Base-by-base conservation (phyloP, 1,140 invertebrate species). In the Dendroctonus valens region DNA sequence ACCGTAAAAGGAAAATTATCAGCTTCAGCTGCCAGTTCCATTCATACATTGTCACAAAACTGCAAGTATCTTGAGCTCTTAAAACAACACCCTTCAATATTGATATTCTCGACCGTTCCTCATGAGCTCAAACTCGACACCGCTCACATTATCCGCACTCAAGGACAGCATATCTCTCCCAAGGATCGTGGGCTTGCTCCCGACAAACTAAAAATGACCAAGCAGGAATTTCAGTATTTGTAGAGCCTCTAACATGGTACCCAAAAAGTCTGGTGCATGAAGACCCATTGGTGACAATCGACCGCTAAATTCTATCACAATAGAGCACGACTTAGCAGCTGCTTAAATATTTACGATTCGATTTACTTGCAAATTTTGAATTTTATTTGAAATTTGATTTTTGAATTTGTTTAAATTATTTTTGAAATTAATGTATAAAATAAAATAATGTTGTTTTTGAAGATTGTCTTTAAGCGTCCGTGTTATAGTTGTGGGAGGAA, bases 221-320 rank as follows among this genome's bases (percentile, higher is more conserved):
- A 77, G 41, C 58, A 72, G 39, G 76, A 80, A 61, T 79, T 80
- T 69, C 69, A 77, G 72, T 12, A 67, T 76, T 11, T 65, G 69
- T 8, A 62, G 74, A 5, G 76, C 75, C 0, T 76, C 75, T 5
- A 72, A 80, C 49, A 68, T 82, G 64, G 77, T 77, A 4, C 68
- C 67, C 6, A 82, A 83, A 70, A 72, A 74, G 52, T 66, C 69
- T 57, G 78, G 76, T 0, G 68, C 69, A 6, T 79, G 73, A 70
- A 61, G 79, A 37, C 71, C 73, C 0, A 77, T 74, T 60, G 76
- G 78, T 0, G 79, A 82, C 63, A 85, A 83, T 62, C 65, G 80
- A 5, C 38, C 44, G 2, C 70, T 85, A 0, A 86, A 85, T 76
- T 69, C 14, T 0, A 15, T 74, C 6, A 83, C 79, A 6, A 61